phyloP scores from a whole-genome alignment of 2,113 vertebrate genomes.

The Tapirus terrestris region DNA sequence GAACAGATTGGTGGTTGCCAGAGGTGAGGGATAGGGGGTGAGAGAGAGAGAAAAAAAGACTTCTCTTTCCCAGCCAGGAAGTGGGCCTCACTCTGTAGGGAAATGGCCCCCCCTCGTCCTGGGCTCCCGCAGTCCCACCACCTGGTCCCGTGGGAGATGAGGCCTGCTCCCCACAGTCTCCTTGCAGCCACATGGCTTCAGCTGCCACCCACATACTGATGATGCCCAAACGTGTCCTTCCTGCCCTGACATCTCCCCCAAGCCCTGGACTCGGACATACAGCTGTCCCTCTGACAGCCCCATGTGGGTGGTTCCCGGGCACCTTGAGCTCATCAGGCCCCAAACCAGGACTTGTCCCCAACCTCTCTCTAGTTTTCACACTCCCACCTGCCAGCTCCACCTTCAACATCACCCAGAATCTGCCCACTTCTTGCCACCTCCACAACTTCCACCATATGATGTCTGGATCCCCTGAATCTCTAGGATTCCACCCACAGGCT shows the following conservation, averaged over 20 bases:
- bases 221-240: background rate
- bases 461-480: background rate
- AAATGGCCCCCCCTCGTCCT: background rate
- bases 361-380: background rate
- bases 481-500: background rate
- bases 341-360: background rate
- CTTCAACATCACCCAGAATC: background rate
- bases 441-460: background rate
- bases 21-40: background rate
- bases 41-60: background rate
- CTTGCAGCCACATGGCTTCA: background rate
- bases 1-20: background rate
- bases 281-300: background rate
- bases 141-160: background rate
- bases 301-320: too few relatives aligned
- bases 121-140: background rate
- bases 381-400: background rate
- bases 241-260: background rate
- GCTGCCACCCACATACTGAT: background rate
- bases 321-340: background rate
- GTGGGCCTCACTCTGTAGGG: background rate
- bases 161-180: too few relatives aligned
- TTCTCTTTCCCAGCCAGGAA: background rate
- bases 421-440: background rate
- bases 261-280: background rate